phyloP scores from a whole-genome alignment of 2,797 vertebrate genomes.

The Brachymystax lenok region DNA sequence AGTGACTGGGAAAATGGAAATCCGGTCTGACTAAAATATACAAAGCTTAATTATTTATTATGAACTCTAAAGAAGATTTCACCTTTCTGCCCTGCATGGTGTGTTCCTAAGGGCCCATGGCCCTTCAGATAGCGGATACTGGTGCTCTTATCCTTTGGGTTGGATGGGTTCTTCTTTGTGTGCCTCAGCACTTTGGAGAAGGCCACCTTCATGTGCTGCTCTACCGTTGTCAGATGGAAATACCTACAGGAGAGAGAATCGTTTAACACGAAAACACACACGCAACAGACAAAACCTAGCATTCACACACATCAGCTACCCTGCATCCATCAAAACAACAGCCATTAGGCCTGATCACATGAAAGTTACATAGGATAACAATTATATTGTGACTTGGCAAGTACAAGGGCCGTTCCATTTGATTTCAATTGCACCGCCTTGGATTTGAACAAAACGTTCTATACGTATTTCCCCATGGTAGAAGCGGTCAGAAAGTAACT shows the following conservation, averaged over 20 bases:
- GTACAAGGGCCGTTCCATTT: not conserved
- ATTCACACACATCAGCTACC: not conserved
- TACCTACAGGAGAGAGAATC: constrained; percentile 75
- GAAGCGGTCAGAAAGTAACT: too few relatives aligned
- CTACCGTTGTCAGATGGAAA: constrained; percentile 92
- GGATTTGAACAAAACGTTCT: too few relatives aligned
- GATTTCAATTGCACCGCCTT: too few relatives aligned
- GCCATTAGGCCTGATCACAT: too few relatives aligned
- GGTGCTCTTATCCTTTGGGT: constrained; percentile 97
- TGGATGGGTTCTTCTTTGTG: constrained; percentile 97
- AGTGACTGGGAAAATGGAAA: not conserved
- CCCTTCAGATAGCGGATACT: constrained; percentile 97
- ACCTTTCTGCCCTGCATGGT: constrained; percentile 95
- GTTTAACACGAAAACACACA: not conserved
- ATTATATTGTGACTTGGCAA: not conserved
- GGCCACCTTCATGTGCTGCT: constrained; percentile 98
- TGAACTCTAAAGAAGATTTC: constrained; percentile 10
- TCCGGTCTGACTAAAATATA: not conserved
- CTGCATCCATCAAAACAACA: not conserved
- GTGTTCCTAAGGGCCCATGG: constrained; percentile 72
- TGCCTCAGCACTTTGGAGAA: constrained; percentile 98
- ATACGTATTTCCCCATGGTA: too few relatives aligned
- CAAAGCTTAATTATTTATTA: not conserved
- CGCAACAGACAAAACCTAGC: constrained; percentile 5
- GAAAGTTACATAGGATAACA: not conserved